phyloP scores from a whole-genome alignment of 1,140 invertebrate genomes.

The Drosophila ananassae region DNA sequence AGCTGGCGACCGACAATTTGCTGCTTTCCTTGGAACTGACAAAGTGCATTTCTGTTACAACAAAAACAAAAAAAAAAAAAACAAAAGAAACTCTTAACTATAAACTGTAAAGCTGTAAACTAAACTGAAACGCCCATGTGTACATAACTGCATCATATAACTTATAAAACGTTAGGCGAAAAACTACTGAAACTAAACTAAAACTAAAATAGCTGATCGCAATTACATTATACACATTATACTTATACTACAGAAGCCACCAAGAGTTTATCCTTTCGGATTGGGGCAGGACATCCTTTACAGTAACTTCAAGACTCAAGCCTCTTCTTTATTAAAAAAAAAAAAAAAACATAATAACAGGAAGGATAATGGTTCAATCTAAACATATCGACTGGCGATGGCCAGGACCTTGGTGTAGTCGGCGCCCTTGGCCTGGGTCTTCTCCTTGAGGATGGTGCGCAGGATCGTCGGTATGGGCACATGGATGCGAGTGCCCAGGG shows the following conservation, averaged over 20 bases:
- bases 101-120: constrained; percentile 46
- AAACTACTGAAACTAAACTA: constrained; percentile 54
- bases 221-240: constrained; percentile 46
- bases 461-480: constrained; percentile 97
- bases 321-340: neutral
- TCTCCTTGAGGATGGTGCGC: constrained; percentile 93
- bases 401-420: constrained; percentile 98
- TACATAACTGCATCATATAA: constrained; percentile 53
- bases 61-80: constrained; percentile 4
- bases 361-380: constrained; percentile 46
- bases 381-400: constrained; percentile 97
- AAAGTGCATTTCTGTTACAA: constrained; percentile 69
- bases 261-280: neutral
- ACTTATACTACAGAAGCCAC: constrained; percentile 34
- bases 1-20: constrained; percentile 1
- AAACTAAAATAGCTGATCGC: constrained; percentile 50
- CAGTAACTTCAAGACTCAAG: neutral
- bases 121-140: constrained; percentile 65
- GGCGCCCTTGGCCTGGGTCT: constrained; percentile 92
- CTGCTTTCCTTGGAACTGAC: constrained; percentile 55
- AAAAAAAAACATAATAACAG: constrained; percentile 10
- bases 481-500: constrained; percentile 96
- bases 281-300: neutral
- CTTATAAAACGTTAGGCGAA: constrained; percentile 61
- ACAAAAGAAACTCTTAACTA: constrained; percentile 26